Conservation (phyloP, 1,140 invertebrate genomes). For the Choristoneura fumiferana region DNA sequence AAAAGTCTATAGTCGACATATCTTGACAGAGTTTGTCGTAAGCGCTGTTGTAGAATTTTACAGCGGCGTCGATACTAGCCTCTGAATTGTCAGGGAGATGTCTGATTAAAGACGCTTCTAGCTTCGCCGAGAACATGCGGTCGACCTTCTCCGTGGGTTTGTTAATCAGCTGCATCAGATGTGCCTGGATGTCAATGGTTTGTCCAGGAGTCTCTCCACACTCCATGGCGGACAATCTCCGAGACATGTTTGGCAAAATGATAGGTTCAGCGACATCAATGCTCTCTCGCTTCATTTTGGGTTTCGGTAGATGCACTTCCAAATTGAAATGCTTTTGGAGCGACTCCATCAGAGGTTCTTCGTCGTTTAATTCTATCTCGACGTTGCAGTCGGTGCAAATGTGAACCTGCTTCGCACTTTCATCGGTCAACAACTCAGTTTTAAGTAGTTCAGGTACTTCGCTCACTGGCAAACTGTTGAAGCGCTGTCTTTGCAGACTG, state of each 20-base stretch:
- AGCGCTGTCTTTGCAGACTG: constrained; percentile 60
- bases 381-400: constrained; percentile 68
- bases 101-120: constrained; percentile 49
- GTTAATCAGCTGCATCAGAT: constrained; percentile 47
- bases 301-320: constrained; percentile 58
- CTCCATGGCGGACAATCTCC: constrained; percentile 60
- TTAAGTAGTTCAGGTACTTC: constrained; percentile 68
- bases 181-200: constrained; percentile 14
- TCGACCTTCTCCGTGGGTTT: constrained; percentile 58
- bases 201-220: constrained; percentile 51
- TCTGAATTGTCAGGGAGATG: constrained; percentile 64
- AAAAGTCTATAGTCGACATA: constrained; percentile 53
- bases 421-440: constrained; percentile 47
- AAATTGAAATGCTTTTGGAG: constrained; percentile 65
- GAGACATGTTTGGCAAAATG: constrained; percentile 62
- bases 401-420: constrained; percentile 62
- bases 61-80: constrained; percentile 51
- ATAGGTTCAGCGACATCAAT: constrained; percentile 67
- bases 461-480: constrained; percentile 67
- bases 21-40: constrained; percentile 57
- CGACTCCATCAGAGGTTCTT: constrained; percentile 66
- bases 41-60: constrained; percentile 53
- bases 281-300: constrained; percentile 55
- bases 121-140: constrained; percentile 45
- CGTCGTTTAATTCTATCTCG: constrained; percentile 64